Percentiles rank a stretch among this genome's conserved stretches.
Conservation (phyloP, 1,140 invertebrate species). For the Platorchestia sp. region DNA sequence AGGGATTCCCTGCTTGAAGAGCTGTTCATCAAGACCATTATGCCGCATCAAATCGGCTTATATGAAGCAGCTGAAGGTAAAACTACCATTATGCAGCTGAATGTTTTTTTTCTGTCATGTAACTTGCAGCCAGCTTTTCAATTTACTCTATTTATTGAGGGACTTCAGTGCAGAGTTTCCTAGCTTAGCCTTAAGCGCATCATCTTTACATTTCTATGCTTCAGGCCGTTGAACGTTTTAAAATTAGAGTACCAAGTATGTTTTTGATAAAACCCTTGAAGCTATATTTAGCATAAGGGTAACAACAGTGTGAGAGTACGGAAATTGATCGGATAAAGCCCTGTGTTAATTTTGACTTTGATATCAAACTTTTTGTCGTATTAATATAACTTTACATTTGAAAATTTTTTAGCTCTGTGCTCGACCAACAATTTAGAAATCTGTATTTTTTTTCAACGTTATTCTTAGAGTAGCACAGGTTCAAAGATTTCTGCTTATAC, state of each 20-base stretch:
- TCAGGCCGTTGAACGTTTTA: not conserved
- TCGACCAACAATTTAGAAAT: not conserved
- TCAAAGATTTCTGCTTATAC: not conserved
- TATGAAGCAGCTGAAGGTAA: not conserved
- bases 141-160: not conserved
- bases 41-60: not conserved
- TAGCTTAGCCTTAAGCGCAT: not conserved
- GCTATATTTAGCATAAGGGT: too few relatives aligned
- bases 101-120: too few relatives aligned
- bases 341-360: too few relatives aligned
- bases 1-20: not conserved
- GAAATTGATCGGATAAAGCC: too few relatives aligned
- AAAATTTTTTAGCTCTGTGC: not conserved
- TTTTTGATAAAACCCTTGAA: too few relatives aligned
- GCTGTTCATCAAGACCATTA: not conserved
- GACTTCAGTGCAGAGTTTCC: not conserved
- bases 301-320: too few relatives aligned
- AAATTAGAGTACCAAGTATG: not conserved
- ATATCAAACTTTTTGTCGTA: too few relatives aligned
- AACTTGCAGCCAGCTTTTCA: not conserved
- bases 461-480: not conserved
- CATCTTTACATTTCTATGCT: not conserved
- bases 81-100: not conserved
- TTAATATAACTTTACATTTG: not conserved
- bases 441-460: not conserved